Base-by-base conservation (phyloP, 1,140 invertebrate genomes). In the Hydropsyche tenuis region DNA sequence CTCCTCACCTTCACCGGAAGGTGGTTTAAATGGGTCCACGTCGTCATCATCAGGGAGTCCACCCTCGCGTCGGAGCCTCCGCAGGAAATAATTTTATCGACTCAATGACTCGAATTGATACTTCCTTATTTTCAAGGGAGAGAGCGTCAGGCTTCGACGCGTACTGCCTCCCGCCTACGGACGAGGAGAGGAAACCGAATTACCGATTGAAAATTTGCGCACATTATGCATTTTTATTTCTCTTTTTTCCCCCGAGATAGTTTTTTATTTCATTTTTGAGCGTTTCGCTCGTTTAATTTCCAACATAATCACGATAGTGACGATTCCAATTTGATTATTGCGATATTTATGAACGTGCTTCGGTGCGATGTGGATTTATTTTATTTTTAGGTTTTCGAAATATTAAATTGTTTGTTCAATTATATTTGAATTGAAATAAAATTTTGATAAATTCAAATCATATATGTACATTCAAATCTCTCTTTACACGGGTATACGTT, bases 61-160 rank as follows among this genome's bases (percentile, higher is more conserved):
- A 12, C 9, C 20, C 63, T 12, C 37, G 37, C 69, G 23, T 22
- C 69, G 25, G 14, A 27, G n/a, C 62, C 53, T 22, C 12, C 20
- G 51, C 72, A 72, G 75, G 75, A 77, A 77, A 77, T 77, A 72
- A 77, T 77, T 77, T 77, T 74, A 77, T 74, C 72, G 75, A 77
- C 75, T 74, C 75, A 77, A 77, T 77, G 75, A 74, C 69, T 77
- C 75, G 75, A 74, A 77, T 74, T 77, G 75, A 77, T 77, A 77
- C 75, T 77, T 77, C 75, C 75, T 77, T 76, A 76, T 76, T 76
- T 72, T 48, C 16, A 16, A 20, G 23, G 48, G 25, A 70, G 68
- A 46, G 9, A 25, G 66, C 43, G 18, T 63, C 60, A 53, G 56
- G 56, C 20, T 25, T 60, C 56, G 56, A 9, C 51, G 16, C 51